These are phyloP conservation scores for Polia nebulosa DNA, from an alignment of 2,888 invertebrate genomes.

Conservation along the genomic window DNA sequence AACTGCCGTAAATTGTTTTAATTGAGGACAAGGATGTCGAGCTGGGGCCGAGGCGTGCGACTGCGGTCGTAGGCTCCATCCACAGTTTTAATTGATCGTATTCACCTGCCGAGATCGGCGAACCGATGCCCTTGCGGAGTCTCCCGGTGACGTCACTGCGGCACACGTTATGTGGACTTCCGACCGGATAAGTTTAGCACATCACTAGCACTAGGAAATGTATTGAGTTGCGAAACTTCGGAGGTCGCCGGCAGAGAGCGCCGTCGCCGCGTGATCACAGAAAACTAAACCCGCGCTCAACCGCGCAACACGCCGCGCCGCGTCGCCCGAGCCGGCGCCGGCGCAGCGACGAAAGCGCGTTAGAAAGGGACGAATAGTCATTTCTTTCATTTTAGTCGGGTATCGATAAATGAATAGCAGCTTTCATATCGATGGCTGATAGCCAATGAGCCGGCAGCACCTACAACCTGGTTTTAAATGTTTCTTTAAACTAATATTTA, in stretches of 20 bases:
- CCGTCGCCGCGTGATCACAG: conserved; percentile 86
- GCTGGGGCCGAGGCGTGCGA: conserved; percentile 74
- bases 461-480: conserved; percentile 38
- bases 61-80: conserved; percentile 69
- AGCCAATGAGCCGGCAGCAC: conserved; percentile 68
- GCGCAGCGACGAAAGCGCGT: conserved; percentile 81
- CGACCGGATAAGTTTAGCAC: conserved; percentile 79
- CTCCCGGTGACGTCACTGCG: conserved; percentile 69
- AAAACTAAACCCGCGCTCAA: conserved; percentile 86
- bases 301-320: conserved; percentile 70
- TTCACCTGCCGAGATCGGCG: conserved; percentile 77
- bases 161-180: conserved; percentile 74
- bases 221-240: conserved; percentile 79
- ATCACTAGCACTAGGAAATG: conserved; percentile 87
- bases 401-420: conserved; percentile 76
- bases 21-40: conserved; percentile 89
- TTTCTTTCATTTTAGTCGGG: conserved; percentile 85
- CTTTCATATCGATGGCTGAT: conserved; percentile 81
- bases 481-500: conserved; percentile 29
- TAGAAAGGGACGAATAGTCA: conserved; percentile 86
- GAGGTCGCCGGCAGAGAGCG: conserved; percentile 88
- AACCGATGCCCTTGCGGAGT: conserved; percentile 72
- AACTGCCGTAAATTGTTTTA: conserved; percentile 85
- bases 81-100: conserved; percentile 72
- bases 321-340: conserved; percentile 42